A percentile compares a stretch with the other conserved stretches of the same genome.
These are phyloP conservation scores for Aricia artaxerxes DNA, from an alignment of 2,888 invertebrate species.

Conservation along the genomic window DNA sequence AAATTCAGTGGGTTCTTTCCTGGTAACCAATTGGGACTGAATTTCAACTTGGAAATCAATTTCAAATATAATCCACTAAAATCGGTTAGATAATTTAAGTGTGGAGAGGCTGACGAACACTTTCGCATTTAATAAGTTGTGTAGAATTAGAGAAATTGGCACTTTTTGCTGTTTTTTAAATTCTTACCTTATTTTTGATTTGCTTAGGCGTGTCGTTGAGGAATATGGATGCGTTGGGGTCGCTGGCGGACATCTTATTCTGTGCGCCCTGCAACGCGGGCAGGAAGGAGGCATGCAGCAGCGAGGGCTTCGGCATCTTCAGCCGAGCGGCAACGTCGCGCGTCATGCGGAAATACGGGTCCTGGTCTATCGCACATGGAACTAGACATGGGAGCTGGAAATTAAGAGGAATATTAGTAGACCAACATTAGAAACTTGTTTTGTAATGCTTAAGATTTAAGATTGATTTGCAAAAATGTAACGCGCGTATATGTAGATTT, in stretches of 20 bases:
- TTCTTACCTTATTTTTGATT: constrained; percentile 93
- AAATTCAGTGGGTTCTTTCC: no score
- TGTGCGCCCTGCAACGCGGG: constrained; percentile 97
- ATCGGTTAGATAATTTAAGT: no score
- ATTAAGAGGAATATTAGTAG: background rate
- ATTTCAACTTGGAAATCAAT: no score
- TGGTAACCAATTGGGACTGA: no score
- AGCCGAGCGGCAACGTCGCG: constrained; percentile 97
- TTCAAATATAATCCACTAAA: no score
- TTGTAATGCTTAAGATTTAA: background rate
- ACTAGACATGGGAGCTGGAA: constrained; percentile 83
- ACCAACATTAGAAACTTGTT: background rate
- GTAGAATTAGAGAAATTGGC: no score
- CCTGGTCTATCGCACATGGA: constrained; percentile 99
- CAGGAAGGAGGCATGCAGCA: constrained; percentile 93
- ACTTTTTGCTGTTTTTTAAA: no score
- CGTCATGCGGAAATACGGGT: constrained; percentile 99
- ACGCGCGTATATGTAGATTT: no score
- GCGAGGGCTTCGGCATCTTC: constrained; percentile 92
- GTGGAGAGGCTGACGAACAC: no score
- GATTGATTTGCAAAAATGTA: background rate
- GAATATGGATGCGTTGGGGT: constrained; percentile 95
- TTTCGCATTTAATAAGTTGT: no score
- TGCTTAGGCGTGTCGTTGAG: constrained; percentile 97
- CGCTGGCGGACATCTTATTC: constrained; percentile 99